Conservation (phyloP, 2,888 invertebrate species). For the Campoletis raptor region DNA sequence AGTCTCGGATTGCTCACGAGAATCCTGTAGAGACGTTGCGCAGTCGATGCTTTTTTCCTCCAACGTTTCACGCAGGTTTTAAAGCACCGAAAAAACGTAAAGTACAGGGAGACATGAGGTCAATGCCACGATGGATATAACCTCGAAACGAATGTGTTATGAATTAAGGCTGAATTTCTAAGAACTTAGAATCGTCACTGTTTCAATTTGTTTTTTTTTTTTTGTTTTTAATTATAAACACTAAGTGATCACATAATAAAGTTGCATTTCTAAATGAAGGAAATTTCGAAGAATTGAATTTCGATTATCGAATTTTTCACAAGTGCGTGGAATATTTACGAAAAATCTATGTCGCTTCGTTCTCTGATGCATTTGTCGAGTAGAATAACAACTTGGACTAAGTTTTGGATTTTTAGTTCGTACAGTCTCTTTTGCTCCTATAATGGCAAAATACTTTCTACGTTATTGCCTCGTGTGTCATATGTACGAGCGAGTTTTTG, state of each 20-base stretch:
- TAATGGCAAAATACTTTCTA: constrained; percentile 15
- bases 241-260: background rate
- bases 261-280: background rate
- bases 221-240: background rate
- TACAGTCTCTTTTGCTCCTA: background rate
- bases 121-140: constrained; percentile 3
- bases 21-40: constrained; percentile 63
- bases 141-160: background rate
- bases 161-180: background rate
- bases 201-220: background rate
- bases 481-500: constrained; percentile 28
- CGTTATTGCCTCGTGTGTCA: constrained; percentile 25
- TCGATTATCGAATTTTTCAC: too few species aligned
- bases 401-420: background rate
- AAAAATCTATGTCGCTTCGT: background rate
- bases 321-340: background rate
- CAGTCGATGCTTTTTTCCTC: constrained; percentile 18
- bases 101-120: background rate
- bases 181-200: background rate
- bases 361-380: background rate
- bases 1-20: constrained; percentile 60
- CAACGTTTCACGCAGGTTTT: constrained; percentile 36
- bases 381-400: background rate
- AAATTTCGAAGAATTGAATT: background rate
- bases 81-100: background rate